Evolutionary conservation across 2,113 vertebrate genomes (phyloP).

Genomic region (Ammodramus savannarum): DNA sequence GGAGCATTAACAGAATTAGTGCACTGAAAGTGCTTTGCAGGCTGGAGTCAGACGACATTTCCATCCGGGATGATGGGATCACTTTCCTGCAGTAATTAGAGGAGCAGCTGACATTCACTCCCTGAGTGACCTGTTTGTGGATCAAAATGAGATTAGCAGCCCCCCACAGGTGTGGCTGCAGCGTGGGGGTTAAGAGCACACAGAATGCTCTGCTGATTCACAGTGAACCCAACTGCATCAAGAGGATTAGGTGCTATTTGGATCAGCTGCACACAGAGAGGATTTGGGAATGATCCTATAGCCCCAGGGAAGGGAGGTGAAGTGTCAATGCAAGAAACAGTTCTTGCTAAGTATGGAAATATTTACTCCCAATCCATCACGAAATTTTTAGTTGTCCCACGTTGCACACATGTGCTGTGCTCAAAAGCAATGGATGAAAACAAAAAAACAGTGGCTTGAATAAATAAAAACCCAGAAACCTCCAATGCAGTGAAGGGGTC

Average conservation of each 20-base stretch:
- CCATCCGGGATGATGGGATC: slow-evolving; percentile 3
- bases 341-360: not conserved
- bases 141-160: slow-evolving; percentile 48
- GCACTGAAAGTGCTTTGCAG: not conserved
- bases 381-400: not conserved
- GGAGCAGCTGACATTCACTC: slow-evolving; percentile 33
- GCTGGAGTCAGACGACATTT: not conserved
- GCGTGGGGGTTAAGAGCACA: not conserved
- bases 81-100: slow-evolving; percentile 48
- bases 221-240: not conserved
- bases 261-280: not conserved
- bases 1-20: slow-evolving; percentile 54
- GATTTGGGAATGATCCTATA: not conserved
- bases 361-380: not conserved
- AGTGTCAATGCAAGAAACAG: not conserved
- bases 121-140: not conserved
- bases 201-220: not conserved
- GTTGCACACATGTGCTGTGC: not conserved
- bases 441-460: not conserved
- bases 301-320: not conserved
- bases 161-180: slow-evolving; percentile 11
- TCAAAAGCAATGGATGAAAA: not conserved
- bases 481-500: rapidly evolving
- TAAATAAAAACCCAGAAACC: not conserved
- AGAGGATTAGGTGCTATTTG: not conserved